Conservation (phyloP, 2,797 vertebrate genomes). For the Sarcoramphus papa region DNA sequence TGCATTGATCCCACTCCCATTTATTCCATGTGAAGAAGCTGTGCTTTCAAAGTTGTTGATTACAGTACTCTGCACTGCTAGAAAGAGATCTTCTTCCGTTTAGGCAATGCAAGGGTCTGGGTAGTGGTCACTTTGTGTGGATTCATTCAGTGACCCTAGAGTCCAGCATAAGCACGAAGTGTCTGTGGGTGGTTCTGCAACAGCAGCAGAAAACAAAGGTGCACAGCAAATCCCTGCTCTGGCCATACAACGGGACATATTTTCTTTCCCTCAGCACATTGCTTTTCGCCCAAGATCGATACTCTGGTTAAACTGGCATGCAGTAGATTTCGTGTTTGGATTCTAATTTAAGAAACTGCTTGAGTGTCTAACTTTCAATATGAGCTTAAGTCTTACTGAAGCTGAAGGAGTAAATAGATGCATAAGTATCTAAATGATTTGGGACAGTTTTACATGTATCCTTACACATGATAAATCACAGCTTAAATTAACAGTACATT, state of each 20-base stretch:
- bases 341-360: neutral
- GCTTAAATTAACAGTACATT: neutral
- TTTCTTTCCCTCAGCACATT: neutral
- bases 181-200: neutral
- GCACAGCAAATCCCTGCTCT: neutral
- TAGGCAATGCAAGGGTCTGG: neutral
- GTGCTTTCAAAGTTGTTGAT: neutral
- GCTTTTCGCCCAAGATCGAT: neutral
- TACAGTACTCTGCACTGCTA: neutral
- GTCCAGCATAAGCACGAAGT: neutral
- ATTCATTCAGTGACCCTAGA: neutral
- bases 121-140: accelerated
- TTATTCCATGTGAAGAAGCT: neutral
- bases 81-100: neutral
- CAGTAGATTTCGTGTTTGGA: neutral
- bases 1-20: neutral
- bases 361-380: neutral
- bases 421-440: neutral
- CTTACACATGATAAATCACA: neutral
- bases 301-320: neutral
- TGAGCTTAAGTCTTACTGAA: neutral
- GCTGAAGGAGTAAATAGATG: neutral
- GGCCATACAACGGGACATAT: accelerated
- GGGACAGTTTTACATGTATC: neutral
- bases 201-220: neutral